Evolutionary conservation across 2,113 vertebrate genomes (phyloP).

Genomic region (Odocoileus virginianus): DNA sequence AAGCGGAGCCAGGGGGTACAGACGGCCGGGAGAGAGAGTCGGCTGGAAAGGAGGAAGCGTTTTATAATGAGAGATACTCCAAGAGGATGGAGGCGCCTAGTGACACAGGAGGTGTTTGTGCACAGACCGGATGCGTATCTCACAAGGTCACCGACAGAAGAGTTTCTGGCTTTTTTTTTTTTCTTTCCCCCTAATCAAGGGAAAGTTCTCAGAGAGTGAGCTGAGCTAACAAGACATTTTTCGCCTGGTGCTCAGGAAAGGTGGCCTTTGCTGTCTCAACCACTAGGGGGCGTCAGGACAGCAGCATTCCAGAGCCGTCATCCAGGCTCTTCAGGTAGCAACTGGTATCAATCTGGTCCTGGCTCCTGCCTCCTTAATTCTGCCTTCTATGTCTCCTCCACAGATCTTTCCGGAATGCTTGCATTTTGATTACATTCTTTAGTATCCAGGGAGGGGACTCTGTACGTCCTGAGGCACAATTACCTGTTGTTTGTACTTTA

Average conservation of each 20-base stretch:
- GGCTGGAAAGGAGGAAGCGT: background rate
- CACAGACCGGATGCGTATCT: background rate
- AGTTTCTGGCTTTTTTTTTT: background rate
- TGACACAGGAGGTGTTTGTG: background rate
- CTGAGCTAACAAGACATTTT: background rate
- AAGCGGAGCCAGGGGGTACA: background rate
- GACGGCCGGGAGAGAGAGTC: background rate
- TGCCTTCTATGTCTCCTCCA: background rate
- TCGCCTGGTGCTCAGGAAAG: background rate
- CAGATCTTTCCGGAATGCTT: background rate
- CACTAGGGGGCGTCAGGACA: constrained; percentile 75
- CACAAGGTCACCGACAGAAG: background rate
- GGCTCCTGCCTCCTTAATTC: background rate
- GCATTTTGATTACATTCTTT: background rate
- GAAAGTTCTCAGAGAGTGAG: background rate
- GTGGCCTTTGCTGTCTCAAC: background rate
- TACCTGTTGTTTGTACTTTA: background rate
- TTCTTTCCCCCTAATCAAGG: background rate
- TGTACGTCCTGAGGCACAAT: background rate
- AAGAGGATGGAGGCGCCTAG: background rate
- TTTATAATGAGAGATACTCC: background rate
- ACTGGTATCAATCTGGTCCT: fast-evolving
- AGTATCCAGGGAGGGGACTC: background rate
- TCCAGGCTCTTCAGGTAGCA: no score
- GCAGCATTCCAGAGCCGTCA: background rate